Conservation (phyloP, 2,113 vertebrate species). For the Menidia beryllina region DNA sequence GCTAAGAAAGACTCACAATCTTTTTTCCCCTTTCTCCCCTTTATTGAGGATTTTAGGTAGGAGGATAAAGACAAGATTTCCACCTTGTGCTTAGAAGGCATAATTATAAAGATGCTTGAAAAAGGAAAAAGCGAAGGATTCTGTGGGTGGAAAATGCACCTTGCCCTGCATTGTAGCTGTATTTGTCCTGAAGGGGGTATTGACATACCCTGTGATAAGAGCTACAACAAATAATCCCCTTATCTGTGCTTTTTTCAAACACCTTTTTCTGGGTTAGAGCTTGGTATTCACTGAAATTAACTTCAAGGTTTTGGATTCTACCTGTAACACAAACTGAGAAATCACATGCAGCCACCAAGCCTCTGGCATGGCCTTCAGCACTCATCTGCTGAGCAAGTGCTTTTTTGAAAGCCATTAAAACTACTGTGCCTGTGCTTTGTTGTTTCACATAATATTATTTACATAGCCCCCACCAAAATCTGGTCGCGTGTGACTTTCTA, state of each 20-base stretch:
- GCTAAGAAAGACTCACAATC: constrained; percentile 6
- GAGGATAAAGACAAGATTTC: constrained; percentile 34
- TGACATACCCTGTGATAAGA: constrained; percentile 57
- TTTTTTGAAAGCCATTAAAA: constrained; percentile 56
- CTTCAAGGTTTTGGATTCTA: constrained; percentile 19
- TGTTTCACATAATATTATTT: constrained; percentile 9
- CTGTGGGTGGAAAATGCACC: constrained; percentile 45
- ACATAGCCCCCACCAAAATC: constrained; percentile 1
- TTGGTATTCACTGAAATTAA: constrained; percentile 16
- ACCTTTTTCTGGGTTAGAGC: constrained; percentile 9
- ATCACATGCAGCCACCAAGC: constrained; percentile 23
- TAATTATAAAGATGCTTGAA: constrained; percentile 56
- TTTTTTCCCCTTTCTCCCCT: background rate
- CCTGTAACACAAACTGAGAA: constrained; percentile 24
- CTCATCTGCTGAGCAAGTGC: constrained; percentile 41
- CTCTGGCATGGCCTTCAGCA: constrained; percentile 39
- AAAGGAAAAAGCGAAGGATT: constrained; percentile 40
- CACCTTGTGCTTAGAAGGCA: constrained; percentile 42
- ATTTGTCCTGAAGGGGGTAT: constrained; percentile 55
- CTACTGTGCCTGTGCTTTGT: background rate
- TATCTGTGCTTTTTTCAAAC: constrained; percentile 40
- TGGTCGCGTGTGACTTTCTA: background rate
- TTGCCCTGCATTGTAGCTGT: constrained; percentile 47
- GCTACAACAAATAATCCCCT: constrained; percentile 56
- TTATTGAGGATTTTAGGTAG: constrained; percentile 42